These are phyloP conservation scores for Drosophila recens DNA, from an alignment of 2,888 invertebrate species.

Conservation along the genomic window DNA sequence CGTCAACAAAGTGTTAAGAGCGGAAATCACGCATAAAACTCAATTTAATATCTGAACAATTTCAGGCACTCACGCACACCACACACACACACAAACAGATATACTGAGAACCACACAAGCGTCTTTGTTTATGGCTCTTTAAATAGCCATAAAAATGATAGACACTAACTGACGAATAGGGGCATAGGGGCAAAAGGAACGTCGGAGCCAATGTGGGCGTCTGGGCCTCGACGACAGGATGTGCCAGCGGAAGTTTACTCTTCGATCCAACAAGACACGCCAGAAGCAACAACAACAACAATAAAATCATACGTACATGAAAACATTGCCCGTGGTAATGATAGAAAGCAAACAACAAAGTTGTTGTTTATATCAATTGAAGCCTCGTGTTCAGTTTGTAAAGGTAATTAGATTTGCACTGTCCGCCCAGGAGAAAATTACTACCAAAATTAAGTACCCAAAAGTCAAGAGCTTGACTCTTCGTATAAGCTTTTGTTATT, in stretches of 20 bases:
- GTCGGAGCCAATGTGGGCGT: constrained; percentile 33
- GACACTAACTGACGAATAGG: constrained; percentile 49
- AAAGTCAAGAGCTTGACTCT: constrained; percentile 6
- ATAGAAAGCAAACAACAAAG: constrained; percentile 46
- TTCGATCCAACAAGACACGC: constrained; percentile 51
- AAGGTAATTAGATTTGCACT: constrained; percentile 56
- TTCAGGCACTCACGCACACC: constrained; percentile 32
- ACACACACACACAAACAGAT: constrained; percentile 1
- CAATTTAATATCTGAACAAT: constrained; percentile 70
- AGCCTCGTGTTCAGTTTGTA: constrained; percentile 13
- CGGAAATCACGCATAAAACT: constrained; percentile 79
- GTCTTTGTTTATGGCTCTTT: constrained; percentile 64
- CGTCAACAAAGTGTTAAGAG: constrained; percentile 74
- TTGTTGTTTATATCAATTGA: constrained; percentile 50
- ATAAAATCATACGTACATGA: constrained; percentile 7
- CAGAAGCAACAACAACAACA: constrained; percentile 46
- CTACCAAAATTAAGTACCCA: constrained; percentile 31
- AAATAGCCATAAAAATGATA: constrained; percentile 77
- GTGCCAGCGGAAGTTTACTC: constrained; percentile 72
- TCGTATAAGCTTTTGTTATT: not conserved
- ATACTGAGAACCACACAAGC: constrained; percentile 23
- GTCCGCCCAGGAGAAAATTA: constrained; percentile 61
- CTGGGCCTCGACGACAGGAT: constrained; percentile 60
- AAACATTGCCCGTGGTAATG: constrained; percentile 37
- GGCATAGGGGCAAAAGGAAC: constrained; percentile 6